Evolutionary conservation across 2,888 invertebrate species (phyloP).

Genomic region (Chloroclysta siterata): DNA sequence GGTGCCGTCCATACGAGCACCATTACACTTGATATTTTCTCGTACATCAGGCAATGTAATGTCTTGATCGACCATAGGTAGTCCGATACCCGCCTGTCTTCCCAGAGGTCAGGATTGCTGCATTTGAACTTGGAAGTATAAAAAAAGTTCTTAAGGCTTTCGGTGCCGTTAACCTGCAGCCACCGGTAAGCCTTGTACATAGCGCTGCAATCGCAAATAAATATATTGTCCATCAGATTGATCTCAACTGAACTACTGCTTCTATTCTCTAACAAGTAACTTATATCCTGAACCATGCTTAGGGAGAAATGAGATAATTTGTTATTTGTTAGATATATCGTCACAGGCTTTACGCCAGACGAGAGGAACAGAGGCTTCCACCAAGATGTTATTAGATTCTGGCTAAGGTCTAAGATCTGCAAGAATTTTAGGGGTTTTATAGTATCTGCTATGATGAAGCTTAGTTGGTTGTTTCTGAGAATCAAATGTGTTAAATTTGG

Average conservation of each 20-base stretch:
- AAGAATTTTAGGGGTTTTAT: conserved; percentile 74
- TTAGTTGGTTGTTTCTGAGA: conserved; percentile 78
- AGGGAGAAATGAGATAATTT: conserved; percentile 82
- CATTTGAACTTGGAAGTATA: conserved; percentile 67
- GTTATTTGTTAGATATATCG: conserved; percentile 77
- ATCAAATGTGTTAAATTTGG: conserved; percentile 79
- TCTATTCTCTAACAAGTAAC: conserved; percentile 67
- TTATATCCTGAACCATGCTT: conserved; percentile 85
- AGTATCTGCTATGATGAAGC: conserved; percentile 68
- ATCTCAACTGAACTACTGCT: conserved; percentile 60
- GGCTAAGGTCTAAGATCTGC: conserved; percentile 77
- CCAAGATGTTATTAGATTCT: conserved; percentile 83
- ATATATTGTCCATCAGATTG: conserved; percentile 81
- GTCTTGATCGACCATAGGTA: conserved; percentile 71
- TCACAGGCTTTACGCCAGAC: conserved; percentile 69
- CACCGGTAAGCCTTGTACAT: conserved; percentile 75
- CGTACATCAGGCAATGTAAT: conserved; percentile 69
- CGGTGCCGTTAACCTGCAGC: conserved; percentile 69
- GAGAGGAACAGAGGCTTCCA: conserved; percentile 77
- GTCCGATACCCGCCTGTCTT: conserved; percentile 69
- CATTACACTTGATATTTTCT: conserved; percentile 70
- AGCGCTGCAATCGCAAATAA: conserved; percentile 81
- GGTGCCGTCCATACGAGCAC: conserved; percentile 73
- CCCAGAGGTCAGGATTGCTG: conserved; percentile 77
- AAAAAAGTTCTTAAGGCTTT: conserved; percentile 63